phyloP scores from a whole-genome alignment of 2,888 invertebrate species.

The Calameuta idolon region DNA sequence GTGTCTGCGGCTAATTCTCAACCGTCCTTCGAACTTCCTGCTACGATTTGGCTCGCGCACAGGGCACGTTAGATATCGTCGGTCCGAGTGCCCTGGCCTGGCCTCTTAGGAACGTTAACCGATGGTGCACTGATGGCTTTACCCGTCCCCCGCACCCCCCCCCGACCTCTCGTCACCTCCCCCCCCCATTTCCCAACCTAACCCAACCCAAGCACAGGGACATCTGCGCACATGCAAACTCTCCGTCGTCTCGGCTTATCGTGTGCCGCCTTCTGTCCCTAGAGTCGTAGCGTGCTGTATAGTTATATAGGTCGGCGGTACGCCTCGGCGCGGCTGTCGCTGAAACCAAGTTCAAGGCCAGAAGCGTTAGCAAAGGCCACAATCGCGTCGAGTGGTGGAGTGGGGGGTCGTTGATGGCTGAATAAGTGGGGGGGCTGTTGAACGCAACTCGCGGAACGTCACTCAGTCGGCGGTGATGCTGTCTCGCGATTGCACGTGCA shows the following conservation, averaged over 20 bases:
- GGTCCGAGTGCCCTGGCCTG: neutral
- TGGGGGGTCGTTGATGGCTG: slow-evolving; percentile 43
- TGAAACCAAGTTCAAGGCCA: slow-evolving; percentile 69
- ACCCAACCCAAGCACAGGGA: neutral
- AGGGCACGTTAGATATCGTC: neutral
- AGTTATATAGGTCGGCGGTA: slow-evolving; percentile 62
- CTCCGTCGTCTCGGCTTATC: neutral
- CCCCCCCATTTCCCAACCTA: neutral
- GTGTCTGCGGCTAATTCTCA: neutral
- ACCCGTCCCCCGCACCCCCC: too few relatives aligned
- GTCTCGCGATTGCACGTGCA: slow-evolving; percentile 63
- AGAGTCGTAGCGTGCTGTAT: neutral
- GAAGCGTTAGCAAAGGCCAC: slow-evolving; percentile 66
- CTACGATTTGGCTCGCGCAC: neutral
- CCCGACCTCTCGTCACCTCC: neutral
- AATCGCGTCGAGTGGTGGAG: slow-evolving; percentile 44
- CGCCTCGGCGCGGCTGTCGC: slow-evolving; percentile 65
- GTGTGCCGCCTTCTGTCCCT: neutral
- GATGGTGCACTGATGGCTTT: neutral
- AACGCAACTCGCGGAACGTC: slow-evolving; percentile 71
- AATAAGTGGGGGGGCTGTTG: slow-evolving; percentile 72
- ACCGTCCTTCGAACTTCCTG: neutral
- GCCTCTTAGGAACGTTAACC: neutral
- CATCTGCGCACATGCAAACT: slow-evolving; percentile 7
- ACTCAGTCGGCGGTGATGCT: slow-evolving; percentile 67